Evolutionary conservation across 2,797 vertebrate genomes (phyloP), one percentile per base, ranked within the genome.

Genomic region (Apogon talboti): DNA sequence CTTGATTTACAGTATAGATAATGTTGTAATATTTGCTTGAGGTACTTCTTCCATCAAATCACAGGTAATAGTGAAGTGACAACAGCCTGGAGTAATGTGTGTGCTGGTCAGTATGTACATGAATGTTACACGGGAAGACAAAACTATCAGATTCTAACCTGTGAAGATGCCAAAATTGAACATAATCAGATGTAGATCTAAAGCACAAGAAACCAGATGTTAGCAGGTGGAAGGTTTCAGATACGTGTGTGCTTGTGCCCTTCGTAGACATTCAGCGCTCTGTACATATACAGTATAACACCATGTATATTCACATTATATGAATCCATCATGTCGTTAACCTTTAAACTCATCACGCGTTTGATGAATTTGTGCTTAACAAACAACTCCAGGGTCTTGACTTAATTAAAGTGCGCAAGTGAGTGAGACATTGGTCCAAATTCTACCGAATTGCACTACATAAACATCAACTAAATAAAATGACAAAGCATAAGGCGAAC

Each of bases 341-440:
- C 21, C 14, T 42, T 51, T 59, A 37, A 61, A 50, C 13, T 13
- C 41, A 3, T 28, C 14, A 60, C 48, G 18, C 12, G n/a, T 65
- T 37, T 33, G 35, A 57, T 11, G 47, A 50, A 66, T 55, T 14
- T 75, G 76, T 78, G 60, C 75, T 81, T 61, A 24, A 70, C 61
- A 59, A 78, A 69, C 78, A 87, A 88, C 90, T 91, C 90, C 90
- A 91, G 88, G 90, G 84, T 83, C 79, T 81, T 59, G 11, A 62
- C 7, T 46, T 83, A 83, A 78, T 82, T 91, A 88, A 90, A 91
- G 88, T 92, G 91, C 88, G 85, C 68, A 71, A 80, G 79, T 86
- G 72, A 87, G 84, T 63, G 40, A 79, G 67, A 85, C 43, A 11
- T 76, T 49, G 50, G 67, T 78, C 53, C 69, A 63, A 78, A 86